Conservation (phyloP, 2,888 invertebrate species). For the Chromoteleia sp. region DNA sequence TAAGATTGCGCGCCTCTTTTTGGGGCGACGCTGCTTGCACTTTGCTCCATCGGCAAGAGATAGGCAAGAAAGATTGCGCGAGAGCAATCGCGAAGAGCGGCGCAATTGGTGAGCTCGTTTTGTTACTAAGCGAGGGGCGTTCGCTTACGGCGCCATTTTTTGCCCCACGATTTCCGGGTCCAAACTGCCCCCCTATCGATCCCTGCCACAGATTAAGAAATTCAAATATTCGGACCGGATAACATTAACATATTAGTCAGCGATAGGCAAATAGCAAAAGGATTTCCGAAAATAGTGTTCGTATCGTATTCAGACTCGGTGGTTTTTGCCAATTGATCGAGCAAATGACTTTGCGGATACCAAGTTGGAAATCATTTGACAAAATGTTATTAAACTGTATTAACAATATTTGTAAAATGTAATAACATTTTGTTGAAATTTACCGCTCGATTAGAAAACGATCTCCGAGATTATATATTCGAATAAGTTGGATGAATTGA, state of each 20-base stretch:
- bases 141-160: constrained; percentile 9
- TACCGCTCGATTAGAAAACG: too few species aligned
- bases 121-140: constrained; percentile 23
- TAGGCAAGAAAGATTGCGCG: constrained; percentile 59
- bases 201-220: constrained; percentile 24
- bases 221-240: constrained; percentile 23
- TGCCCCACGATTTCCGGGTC: constrained; percentile 22
- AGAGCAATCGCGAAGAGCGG: constrained; percentile 45
- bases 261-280: constrained; percentile 9
- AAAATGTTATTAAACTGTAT: too few species aligned
- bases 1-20: constrained; percentile 59
- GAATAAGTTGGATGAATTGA: constrained; percentile 2
- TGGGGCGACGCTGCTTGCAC: constrained; percentile 56
- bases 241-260: not conserved
- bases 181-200: constrained; percentile 17
- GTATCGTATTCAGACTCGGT: too few species aligned
- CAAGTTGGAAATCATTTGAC: too few species aligned
- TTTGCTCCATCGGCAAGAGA: constrained; percentile 58
- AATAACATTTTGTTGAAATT: too few species aligned
- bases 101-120: constrained; percentile 40
- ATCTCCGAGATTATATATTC: not conserved
- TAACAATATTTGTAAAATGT: too few species aligned
- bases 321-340: too few species aligned
- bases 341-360: too few species aligned
- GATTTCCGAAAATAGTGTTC: too few species aligned